Base-by-base conservation (phyloP, 2,797 vertebrate genomes). In the Sebastes iracundus region DNA sequence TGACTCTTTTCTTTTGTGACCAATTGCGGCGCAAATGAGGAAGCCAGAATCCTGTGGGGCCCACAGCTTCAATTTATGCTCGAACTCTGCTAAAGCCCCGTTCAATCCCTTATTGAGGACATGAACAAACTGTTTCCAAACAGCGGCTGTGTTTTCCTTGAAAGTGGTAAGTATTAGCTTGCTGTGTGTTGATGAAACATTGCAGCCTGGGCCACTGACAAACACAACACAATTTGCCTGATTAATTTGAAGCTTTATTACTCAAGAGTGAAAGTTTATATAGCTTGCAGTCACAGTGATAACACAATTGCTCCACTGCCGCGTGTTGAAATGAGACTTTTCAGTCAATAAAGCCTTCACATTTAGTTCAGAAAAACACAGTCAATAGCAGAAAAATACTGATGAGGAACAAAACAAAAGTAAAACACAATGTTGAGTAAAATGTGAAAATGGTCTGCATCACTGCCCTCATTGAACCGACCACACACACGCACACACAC, bases 161-260 rank as follows among this genome's bases (percentile, higher is more conserved):
- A 86, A 82, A 81, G 64, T 56, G 12, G 49, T 28, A n/a, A 69
- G 73, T 69, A 33, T 72, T 78, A 72, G 79, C 80, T 77, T 9
- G 74, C 80, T 42, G 72, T 20, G 56, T 70, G 77, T 75, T 90
- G 82, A 87, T 90, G 89, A 88, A 88, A 90, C 62, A 46, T 7
- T 64, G 84, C 79, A 75, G 79, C 67, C 83, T 60, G 77, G 66
- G 62, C 78, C 79, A 55, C 81, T 55, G 83, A 90, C 62, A 69
- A 85, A 78, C 86, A 85, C 73, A 85, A 71, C 81, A 79, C 4
- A 25, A 92, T 91, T 90, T 88, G 80, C 77, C 81, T 86, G 86
- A 90, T 91, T 90, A 85, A 86, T 93, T 84, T 87, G 73, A 88
- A 70, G 87, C 82, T 83, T 90, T 92, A 85, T 91, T 90, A 83